Evolutionary conservation across 92 coral and sea anemone species (phyloP), one percentile per base, ranked within the genome.

Genomic region (Desmophyllum pertusum): DNA sequence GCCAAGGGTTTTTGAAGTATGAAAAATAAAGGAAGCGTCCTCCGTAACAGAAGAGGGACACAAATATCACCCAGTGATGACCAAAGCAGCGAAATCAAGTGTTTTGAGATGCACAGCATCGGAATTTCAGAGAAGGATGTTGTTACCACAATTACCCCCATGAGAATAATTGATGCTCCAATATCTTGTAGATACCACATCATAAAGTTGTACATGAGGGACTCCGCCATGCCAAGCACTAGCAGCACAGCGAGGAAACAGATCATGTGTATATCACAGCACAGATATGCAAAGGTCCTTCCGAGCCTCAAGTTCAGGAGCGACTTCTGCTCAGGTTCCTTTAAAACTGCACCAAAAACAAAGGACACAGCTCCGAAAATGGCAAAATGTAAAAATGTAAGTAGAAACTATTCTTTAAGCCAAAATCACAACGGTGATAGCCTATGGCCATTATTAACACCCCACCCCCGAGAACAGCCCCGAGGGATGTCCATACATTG

Each of bases 111-210:
- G 70, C 80, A 90, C 43, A 83, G 86, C 90, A 88, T 89, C 45
- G 91, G 76, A 71, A 97, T 88, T 88, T 94, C 98, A 23, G 98
- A 95, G 74, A 91, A 85, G 3, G 93, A 97, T 21, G 87, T 84
- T 41, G 91, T 45, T 5, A 85, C 86, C 33, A 97, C 69, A 74
- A 94, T 89, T 11, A 93, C 80, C 18, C 92, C 98, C 99, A 97
- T 94, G 25, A 92, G 90, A 38, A 87, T 75, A 25, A 88, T 88
- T 36, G 95, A 89, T 17, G 95, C 93, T 25, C 91, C 91, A 40
- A 97, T 92, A 80, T 97, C 99, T 40, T 91, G 95, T 17, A 97
- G 80, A 76, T 97, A 97, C 99, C 99, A 97, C 97, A 97, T 94
- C 93, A 97, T 88, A 67, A 86, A 97, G 70, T 88, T 97, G 70